phyloP scores from a whole-genome alignment of 2,888 invertebrate genomes.

The Heliconius hortense region DNA sequence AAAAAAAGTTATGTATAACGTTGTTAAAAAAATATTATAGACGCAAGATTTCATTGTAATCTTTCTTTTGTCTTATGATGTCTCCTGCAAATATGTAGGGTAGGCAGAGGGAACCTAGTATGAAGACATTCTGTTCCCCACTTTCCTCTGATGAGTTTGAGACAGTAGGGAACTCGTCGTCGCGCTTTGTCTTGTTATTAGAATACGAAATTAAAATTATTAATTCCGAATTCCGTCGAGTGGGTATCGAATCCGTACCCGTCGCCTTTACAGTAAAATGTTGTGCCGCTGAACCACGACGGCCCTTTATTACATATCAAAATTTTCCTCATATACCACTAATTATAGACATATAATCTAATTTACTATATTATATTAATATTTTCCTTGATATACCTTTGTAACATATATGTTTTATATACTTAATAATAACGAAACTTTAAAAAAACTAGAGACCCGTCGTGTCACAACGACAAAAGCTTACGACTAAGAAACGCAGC shows the following conservation, averaged over 20 bases:
- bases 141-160: too few relatives aligned
- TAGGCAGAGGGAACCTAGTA: not conserved
- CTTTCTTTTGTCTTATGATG: not conserved
- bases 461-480: too few relatives aligned
- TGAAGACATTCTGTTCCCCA: not conserved
- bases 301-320: not conserved
- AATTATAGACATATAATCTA: slow-evolving; percentile 6
- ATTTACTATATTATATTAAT: not conserved
- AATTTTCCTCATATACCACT: slow-evolving; percentile 1
- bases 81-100: not conserved
- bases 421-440: too few relatives aligned
- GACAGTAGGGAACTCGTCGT: too few relatives aligned
- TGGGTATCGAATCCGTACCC: too few relatives aligned
- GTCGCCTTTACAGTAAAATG: too few relatives aligned
- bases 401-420: not conserved
- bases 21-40: not conserved
- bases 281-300: too few relatives aligned
- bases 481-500: too few relatives aligned
- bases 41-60: not conserved
- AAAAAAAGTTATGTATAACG: slow-evolving; percentile 3
- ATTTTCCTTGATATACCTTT: slow-evolving; percentile 2
- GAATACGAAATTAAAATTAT: too few relatives aligned
- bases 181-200: too few relatives aligned
- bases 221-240: too few relatives aligned
- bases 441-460: too few relatives aligned